Evolutionary conservation across 2,113 vertebrate genomes (phyloP).

Genomic region (Phycodurus eques): DNA sequence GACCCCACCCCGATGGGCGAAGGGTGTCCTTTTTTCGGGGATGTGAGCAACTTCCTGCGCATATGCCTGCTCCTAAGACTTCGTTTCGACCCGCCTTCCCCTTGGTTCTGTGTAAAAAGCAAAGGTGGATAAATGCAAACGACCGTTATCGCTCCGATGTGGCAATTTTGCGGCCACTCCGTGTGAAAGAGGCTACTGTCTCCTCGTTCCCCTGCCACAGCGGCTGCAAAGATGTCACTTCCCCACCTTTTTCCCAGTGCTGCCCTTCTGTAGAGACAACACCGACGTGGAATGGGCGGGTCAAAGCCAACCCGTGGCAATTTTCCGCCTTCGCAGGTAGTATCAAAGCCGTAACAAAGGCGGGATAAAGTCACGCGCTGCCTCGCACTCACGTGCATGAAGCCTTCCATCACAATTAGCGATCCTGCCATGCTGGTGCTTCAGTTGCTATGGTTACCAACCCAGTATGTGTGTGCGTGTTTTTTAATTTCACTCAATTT

Average conservation of each 20-base stretch:
- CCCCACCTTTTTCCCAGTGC: not conserved
- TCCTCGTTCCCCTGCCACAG: not conserved
- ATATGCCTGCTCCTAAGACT: too few species aligned
- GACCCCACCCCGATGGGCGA: too few species aligned
- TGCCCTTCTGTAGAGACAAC: not conserved
- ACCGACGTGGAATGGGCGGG: not conserved
- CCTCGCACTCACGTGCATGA: slow-evolving; percentile 16
- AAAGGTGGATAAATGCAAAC: not conserved
- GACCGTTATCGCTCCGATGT: not conserved
- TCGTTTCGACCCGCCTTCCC: too few species aligned
- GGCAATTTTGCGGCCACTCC: not conserved
- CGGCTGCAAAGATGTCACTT: not conserved
- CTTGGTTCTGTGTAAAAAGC: not conserved
- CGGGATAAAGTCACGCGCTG: not conserved
- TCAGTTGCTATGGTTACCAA: slow-evolving; percentile 54
- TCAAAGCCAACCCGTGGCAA: not conserved
- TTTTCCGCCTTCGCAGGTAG: not conserved
- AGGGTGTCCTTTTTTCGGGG: too few species aligned
- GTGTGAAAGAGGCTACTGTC: not conserved
- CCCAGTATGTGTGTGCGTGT: slow-evolving; percentile 1
- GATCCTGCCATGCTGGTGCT: slow-evolving; percentile 31
- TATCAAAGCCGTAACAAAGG: not conserved
- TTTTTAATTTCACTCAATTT: slow-evolving; percentile 21
- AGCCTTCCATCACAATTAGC: slow-evolving; percentile 36
- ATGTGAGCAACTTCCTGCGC: too few species aligned